Evolutionary conservation across 1,140 invertebrate genomes (phyloP), one percentile per base, ranked within the genome.

Genomic region (Apis dorsata): DNA sequence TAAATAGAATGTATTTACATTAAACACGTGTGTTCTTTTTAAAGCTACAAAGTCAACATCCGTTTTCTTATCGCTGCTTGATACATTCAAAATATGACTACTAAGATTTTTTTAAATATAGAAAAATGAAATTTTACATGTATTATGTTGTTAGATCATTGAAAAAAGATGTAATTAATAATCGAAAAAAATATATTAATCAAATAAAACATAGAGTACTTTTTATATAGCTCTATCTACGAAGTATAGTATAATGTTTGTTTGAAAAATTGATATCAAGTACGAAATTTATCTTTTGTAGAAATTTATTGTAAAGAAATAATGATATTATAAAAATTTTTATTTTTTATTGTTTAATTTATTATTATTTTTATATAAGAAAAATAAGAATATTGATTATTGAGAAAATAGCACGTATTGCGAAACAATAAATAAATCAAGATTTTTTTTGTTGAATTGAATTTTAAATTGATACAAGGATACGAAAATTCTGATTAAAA

Each of bases 1-100:
- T 89, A 88, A 90, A 86, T 72, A 88, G 85, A 85, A 88, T 88
- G 63, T 84, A 90, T 89, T 89, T 90, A 90, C 85, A 82, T 75
- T 79, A 81, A 19, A 55, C 44, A 60, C 57, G 21, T 62, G 63
- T 34, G 19, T 28, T 69, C 4, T 8, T 69, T 44, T 8, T 19
- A 19, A 10, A 68, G 3, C 34, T 53, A 28, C 49, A n/a, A 21
- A 73, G 53, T 83, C 76, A 59, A 69, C 68, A 65, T 83, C 68
- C 81, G 68, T 62, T 83, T 49, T 65, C 34, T 81, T 28, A 21
- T 24, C 55, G 44, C 57, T 49, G 10, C 21, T 44, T 53, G 10
- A n/a, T 17, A 28, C 34, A 44, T 44, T 12, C 10, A 44, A 44
- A 65, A 65, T 3, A 15, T 28, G 15, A 3, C 0, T 10, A 65